Evolutionary conservation across 2,888 invertebrate genomes (phyloP).

Genomic region (Lampropteryx suffumata): DNA sequence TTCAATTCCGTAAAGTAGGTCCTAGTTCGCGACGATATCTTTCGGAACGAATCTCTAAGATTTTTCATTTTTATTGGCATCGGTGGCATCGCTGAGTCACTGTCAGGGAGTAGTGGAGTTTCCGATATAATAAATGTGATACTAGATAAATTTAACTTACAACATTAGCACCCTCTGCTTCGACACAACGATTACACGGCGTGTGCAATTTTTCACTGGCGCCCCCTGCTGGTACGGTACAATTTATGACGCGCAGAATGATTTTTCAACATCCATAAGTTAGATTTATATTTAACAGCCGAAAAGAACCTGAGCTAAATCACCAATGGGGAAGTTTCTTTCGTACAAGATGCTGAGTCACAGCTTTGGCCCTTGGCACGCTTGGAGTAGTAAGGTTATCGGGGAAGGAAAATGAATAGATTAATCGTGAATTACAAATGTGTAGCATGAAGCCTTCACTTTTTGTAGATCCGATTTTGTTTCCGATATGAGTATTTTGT

Average conservation of each 20-base stretch:
- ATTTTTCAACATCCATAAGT: conserved; percentile 77
- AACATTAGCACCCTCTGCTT: conserved; percentile 75
- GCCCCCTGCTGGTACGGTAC: conserved; percentile 62
- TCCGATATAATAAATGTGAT: conserved; percentile 68
- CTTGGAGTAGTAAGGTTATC: conserved; percentile 23
- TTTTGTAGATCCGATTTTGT: no score
- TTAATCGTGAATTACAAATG: conserved; percentile 3
- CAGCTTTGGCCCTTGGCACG: conserved; percentile 22
- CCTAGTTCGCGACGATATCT: conserved; percentile 33
- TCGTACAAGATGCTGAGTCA: conserved; percentile 53
- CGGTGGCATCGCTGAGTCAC: conserved; percentile 44
- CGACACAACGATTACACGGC: conserved; percentile 70
- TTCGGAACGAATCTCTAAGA: conserved; percentile 37
- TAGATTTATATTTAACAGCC: conserved; percentile 73
- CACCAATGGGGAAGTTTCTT: conserved; percentile 51
- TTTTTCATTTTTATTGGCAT: conserved; percentile 46
- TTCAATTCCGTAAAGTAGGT: conserved; percentile 43
- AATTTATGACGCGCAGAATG: conserved; percentile 76
- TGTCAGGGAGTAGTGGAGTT: conserved; percentile 49
- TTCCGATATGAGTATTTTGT: no score
- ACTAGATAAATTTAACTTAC: conserved; percentile 72
- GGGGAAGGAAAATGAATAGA: conserved; percentile 1
- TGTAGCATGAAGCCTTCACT: not conserved
- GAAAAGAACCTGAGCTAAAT: conserved; percentile 59
- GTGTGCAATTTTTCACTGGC: conserved; percentile 76